Base-by-base conservation (phyloP, 2,113 vertebrate genomes). In the Xiphias gladius region DNA sequence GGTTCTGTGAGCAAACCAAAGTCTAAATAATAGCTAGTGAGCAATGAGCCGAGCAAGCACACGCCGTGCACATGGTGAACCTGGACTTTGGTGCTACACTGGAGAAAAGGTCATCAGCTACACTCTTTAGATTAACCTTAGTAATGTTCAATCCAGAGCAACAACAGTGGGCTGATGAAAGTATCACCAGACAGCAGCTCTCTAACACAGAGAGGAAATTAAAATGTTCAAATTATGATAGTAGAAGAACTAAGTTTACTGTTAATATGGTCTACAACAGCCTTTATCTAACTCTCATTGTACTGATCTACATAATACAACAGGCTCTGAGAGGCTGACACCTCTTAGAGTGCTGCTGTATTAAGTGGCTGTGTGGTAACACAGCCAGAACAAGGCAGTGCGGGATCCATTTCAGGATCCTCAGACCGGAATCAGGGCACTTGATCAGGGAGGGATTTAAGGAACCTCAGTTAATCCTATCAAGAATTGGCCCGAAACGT, bases 11-110 rank as follows among this genome's bases (percentile, higher is more conserved):
- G n/a, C n/a, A 28, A 70, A 5, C 3, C 62, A 77, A 59, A 70
- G 84, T 64, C 46, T 80, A 50, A 61, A 26, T 61, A 12, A 52
- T 7, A 32, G 41, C 7, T 17, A 48, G 24, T 72, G 54, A 61
- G 26, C 19, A 28, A 37, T 22, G 4, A 35, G 68, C 20, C 37
- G 35, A 41, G 3, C 7, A 24, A 48, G 20, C 19, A 28, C 82
- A 61, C 1, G 22, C 13, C 46, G 16, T 73, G 30, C 16, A 4
- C 65, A 52, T 76, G 88, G 70, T 52, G 43, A 67, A 77, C 46
- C 32, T 84, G 84, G 72, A 89, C 89, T 89, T 90, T 88, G 73
- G 17, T 48, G 30, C 66, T 5, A 46, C 20, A 46, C 22, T 32
- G 17, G 13, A 57, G 35, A 55, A 54, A 54, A 72, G 19, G 35